Base-by-base conservation (phyloP, 2,888 invertebrate species). In the Plemyria rubiginata region DNA sequence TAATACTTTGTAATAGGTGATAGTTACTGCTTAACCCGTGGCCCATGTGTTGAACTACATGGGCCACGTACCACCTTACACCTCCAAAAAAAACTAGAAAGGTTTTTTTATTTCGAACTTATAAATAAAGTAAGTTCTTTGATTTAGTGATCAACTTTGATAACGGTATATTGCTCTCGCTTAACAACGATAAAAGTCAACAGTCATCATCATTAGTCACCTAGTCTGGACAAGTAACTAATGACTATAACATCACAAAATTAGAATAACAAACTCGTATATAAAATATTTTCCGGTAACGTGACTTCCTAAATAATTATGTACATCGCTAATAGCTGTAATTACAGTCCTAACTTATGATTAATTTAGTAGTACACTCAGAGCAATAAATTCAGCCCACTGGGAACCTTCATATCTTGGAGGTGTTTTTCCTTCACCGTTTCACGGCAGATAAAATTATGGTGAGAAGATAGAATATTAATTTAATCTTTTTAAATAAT, bases 281-380 rank as follows among this genome's bases (percentile, higher is more conserved):
- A 11, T 38, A 38, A 38, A 38, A 38, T 38, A 11, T 9, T 45
- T 9, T 16, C 15, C 15, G 15, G 45, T 15, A 45, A 45, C 45
- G 2, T 13, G 15, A 15, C n/a, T 43, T 22, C n/a, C 41, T n/a
- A 13, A 13, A 6, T 41, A 41, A 13, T n/a, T 45, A 16, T 16
- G 46, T 11, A 46, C 22, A 46, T 46, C 12, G 22, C 36, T 51
- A 51, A 51, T 51, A 51, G 50, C 54, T 54, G 54, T 43, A 45
- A 54, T 43, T 32, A 54, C 29, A 54, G 11, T 11, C 32, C 6
- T 32, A 13, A 54, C 43, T 4, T 13, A 52, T 28, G 22, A 28
- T 38, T 52, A 41, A 41, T 52, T 38, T 38, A 9, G 36, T 11
- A 38, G 11, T 38, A 38, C 36, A 38, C 36, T 38, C 8, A 11